These are phyloP conservation scores for Drosophila formosana DNA, from an alignment of 2,888 invertebrate genomes.

Conservation along the genomic window DNA sequence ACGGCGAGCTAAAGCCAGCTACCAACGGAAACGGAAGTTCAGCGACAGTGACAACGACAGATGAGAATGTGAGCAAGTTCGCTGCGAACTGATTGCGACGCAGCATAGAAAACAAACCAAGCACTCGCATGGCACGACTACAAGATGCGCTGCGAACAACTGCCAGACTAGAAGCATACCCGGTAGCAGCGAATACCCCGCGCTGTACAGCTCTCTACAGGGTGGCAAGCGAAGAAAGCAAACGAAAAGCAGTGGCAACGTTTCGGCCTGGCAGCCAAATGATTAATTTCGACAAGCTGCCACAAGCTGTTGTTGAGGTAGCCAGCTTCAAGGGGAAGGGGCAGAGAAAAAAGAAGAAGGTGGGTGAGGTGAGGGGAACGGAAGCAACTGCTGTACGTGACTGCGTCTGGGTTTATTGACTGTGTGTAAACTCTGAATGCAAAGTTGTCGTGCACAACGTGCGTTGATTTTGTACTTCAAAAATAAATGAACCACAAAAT, in stretches of 20 bases:
- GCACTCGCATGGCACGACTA: neutral
- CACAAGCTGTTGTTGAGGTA: constrained; percentile 61
- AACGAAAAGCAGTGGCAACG: constrained; percentile 26
- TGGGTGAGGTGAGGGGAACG: neutral
- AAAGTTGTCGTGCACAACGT: constrained; percentile 54
- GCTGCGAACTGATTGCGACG: constrained; percentile 64
- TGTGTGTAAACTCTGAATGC: constrained; percentile 67
- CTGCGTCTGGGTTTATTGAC: constrained; percentile 61
- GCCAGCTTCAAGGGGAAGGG: neutral
- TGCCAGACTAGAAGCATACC: neutral
- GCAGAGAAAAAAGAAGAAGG: neutral
- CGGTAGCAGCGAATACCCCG: neutral
- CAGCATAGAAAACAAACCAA: constrained; percentile 15
- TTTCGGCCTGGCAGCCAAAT: constrained; percentile 70
- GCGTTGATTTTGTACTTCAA: constrained; percentile 71
- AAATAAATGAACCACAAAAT: constrained; percentile 69
- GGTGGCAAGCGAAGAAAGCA: constrained; percentile 3
- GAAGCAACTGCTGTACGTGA: constrained; percentile 55
- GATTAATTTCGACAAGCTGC: constrained; percentile 79
- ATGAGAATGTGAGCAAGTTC: constrained; percentile 49
- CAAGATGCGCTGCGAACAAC: constrained; percentile 12
- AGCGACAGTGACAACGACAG: constrained; percentile 62
- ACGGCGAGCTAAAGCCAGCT: constrained; percentile 59
- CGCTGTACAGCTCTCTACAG: neutral
- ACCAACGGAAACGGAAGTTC: constrained; percentile 72